Evolutionary conservation across 2,113 vertebrate species (phyloP), one percentile per base, ranked within the genome.

Genomic region (Bos taurus): DNA sequence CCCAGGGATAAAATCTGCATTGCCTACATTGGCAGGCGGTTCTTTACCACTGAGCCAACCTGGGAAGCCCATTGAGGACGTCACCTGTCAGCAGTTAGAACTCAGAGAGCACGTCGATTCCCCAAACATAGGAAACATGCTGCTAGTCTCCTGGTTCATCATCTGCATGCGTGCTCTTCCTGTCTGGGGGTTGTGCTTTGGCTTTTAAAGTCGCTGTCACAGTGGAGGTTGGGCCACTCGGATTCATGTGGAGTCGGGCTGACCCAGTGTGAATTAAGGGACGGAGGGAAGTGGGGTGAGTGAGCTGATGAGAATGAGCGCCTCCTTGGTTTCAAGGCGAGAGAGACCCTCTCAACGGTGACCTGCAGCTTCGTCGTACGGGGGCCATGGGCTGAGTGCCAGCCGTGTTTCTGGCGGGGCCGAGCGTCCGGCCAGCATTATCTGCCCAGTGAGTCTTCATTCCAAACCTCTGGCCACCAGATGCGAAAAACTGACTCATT

Each of bases 381-480:
- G 36, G 25, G 26, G 13, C 6, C 46, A 0, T 0, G 3, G 26
- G 28, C 56, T 6, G 12, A 40, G 26, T 5, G 9, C 56, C 30
- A 3, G 16, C 12, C 1, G 0, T 19, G 62, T 1, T 36, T 15
- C 36, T 0, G 19, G n/a, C 0, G 0, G 10, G 8, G 62, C 57
- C 56, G 1, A 54, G n/a, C 26, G 1, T 5, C 50, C 1, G 2
- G 25, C 6, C 40, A 28, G 43, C 13, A 28, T 48, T 28, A 6
- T 2, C 8, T 36, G 11, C 54, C 12, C 10, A 0, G 21, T 2
- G 12, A 1, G 8, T 4, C 28, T 26, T 28, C 14, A 0, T 13
- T 43, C 9, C n/a, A 36, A 71, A 36, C n/a, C 36, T 43, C 21
- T 40, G 71, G 71, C 21, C 71, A 14, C 71, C 71, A 13, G 21